phyloP scores from a whole-genome alignment of 2,113 vertebrate genomes.

The Sapajus apella region DNA sequence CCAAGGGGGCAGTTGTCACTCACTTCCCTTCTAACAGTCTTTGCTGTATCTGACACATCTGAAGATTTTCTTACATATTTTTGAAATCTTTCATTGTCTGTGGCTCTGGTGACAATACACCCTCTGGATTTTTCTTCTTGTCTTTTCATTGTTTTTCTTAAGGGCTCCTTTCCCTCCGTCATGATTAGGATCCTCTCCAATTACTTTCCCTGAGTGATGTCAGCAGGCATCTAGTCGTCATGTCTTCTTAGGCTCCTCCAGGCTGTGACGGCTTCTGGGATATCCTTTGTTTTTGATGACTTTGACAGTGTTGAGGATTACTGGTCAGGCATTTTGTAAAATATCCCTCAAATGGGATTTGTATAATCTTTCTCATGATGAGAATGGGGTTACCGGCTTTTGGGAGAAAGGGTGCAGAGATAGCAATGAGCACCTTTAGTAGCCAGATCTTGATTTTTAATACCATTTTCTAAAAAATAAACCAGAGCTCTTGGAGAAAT shows the following conservation, averaged over 20 bases:
- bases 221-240: not conserved
- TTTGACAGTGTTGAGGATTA: not conserved
- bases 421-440: too few relatives aligned
- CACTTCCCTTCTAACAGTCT: not conserved
- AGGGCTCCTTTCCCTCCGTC: not conserved
- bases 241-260: not conserved
- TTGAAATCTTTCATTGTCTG: not conserved
- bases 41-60: not conserved
- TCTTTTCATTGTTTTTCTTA: not conserved
- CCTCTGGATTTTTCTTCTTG: not conserved
- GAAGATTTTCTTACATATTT: not conserved
- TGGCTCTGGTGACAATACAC: not conserved
- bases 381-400: not conserved
- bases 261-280: not conserved
- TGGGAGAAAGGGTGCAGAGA: not conserved
- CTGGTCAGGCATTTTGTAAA: not conserved
- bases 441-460: too few relatives aligned
- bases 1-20: not conserved
- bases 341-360: not conserved
- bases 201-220: not conserved
- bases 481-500: too few relatives aligned
- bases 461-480: too few relatives aligned
- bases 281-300: not conserved
- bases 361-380: not conserved
- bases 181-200: not conserved